These are phyloP conservation scores for Liodrosophila aerea DNA, from an alignment of 2,888 invertebrate genomes.

Conservation along the genomic window DNA sequence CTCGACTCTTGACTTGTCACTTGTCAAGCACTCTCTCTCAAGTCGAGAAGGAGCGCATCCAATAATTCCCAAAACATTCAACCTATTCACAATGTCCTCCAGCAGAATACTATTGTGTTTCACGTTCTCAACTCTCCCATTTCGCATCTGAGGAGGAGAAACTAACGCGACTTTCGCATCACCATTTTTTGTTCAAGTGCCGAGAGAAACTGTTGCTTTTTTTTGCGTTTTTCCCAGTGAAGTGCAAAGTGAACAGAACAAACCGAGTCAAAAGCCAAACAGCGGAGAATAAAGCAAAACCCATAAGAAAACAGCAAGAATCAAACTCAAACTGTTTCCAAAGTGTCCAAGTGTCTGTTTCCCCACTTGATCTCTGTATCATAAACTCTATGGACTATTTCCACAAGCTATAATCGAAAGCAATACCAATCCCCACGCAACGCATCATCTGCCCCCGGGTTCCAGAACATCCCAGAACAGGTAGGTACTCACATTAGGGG, in stretches of 20 bases:
- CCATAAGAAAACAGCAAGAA: slow-evolving; percentile 2
- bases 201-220: slow-evolving; percentile 41
- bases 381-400: not conserved
- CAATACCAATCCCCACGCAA: not conserved
- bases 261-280: slow-evolving; percentile 12
- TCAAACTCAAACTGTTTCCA: not conserved
- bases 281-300: slow-evolving; percentile 2
- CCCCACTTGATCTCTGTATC: not conserved
- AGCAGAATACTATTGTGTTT: not conserved
- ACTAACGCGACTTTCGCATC: not conserved
- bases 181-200: slow-evolving; percentile 64
- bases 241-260: slow-evolving; percentile 5
- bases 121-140: not conserved
- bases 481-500: slow-evolving; percentile 3
- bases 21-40: too few species aligned
- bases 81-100: too few species aligned
- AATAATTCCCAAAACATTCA: too few species aligned
- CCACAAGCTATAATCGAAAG: not conserved
- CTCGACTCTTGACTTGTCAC: too few species aligned
- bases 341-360: not conserved
- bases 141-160: not conserved
- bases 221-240: slow-evolving; percentile 40
- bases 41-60: too few species aligned
- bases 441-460: too few species aligned
- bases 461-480: not conserved